A percentile compares a stretch with the other conserved stretches of the same genome.
Evolutionary conservation across 2,797 vertebrate genomes (phyloP).

Genomic region (Masticophis lateralis): DNA sequence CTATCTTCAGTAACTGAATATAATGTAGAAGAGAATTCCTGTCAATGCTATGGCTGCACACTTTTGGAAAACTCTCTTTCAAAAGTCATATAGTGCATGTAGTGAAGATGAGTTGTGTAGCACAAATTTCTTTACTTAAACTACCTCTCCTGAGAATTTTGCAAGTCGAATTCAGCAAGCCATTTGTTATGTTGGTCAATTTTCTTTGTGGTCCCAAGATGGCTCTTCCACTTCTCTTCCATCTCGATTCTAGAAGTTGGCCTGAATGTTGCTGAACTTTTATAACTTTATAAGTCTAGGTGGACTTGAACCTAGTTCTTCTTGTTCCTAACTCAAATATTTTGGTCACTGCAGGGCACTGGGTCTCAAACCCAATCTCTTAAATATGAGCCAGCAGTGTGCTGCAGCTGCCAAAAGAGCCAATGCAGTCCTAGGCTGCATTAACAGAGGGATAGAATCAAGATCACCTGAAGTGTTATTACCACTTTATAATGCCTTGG

Average conservation of each 20-base stretch:
- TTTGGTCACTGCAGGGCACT: not conserved
- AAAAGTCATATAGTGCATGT: not conserved
- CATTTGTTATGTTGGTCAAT: not conserved
- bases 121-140: not conserved
- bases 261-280: not conserved
- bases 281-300: not conserved
- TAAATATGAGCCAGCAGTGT: not conserved
- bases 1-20: not conserved
- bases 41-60: not conserved
- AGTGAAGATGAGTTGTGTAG: no score
- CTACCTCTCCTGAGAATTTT: not conserved
- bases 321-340: not conserved
- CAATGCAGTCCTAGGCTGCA: not conserved
- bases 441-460: not conserved
- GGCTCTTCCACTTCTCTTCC: not conserved
- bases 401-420: not conserved
- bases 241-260: not conserved
- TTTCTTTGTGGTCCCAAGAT: not conserved
- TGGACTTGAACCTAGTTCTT: not conserved
- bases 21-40: not conserved
- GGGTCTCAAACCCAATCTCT: not conserved
- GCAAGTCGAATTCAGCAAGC: not conserved
- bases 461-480: not conserved
- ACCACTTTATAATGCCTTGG: not conserved
- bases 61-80: not conserved